Base-by-base conservation (phyloP, 2,888 invertebrate species). In the Punctoribates punctum region DNA sequence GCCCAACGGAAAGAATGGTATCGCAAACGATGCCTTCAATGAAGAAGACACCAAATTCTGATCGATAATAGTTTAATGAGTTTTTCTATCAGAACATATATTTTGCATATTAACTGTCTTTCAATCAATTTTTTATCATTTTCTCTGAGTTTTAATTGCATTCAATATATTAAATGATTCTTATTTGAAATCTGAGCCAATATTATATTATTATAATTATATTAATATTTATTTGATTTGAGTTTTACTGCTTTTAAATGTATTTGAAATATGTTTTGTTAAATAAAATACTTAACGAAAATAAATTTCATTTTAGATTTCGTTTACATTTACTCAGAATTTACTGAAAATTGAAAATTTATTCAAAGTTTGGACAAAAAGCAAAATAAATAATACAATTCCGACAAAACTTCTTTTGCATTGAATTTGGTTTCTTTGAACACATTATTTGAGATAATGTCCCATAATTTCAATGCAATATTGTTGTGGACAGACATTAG, bases 11-110 rank as follows among this genome's bases (percentile, higher is more conserved):
- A 29, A 29, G 34, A 65, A 34, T 65, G 62, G 62, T 29, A 17
- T 65, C 3, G 5, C 62, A 15, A 65, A 65, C 62, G 62, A 65
- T 29, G 62, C 8, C 29, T 65, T 65, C 34, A 11, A 65, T 17
- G 62, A 65, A 65, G 62, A 65, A 34, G 62, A 65, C 34, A 65
- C 62, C 15, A 65, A 65, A 65, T 65, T 65, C 34, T 65, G 34
- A 65, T n/a, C 29, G 8, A 17, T 20, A 57, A 20, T 2, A 48
- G 9, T 57, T 23, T n/a, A 54, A 54, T 20, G 5, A 54, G 6
- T n/a, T n/a, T 54, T 20, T 20, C 6, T 20, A 34, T 57, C 3
- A 25, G 23, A 25, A 57, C n/a, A 54, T 54, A 48, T 54, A 4
- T n/a, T 54, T 54, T 54, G 54, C 20, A 20, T 17, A 8, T 9